Conservation (phyloP, 2,888 invertebrate species). For the Antheraea assamensis region DNA sequence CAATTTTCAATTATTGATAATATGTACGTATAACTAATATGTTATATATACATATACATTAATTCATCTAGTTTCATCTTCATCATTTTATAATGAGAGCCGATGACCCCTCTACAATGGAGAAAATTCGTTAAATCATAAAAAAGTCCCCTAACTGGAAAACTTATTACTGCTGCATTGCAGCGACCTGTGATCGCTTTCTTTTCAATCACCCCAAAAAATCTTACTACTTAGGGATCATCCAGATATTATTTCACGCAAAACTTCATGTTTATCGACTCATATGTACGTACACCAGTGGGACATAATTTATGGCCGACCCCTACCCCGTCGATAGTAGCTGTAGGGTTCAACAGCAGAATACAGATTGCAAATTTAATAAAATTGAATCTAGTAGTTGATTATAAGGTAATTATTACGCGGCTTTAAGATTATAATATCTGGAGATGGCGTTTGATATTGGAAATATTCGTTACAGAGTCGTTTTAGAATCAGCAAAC, state of each 20-base stretch:
- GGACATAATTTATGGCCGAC: no score
- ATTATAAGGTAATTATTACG: neutral
- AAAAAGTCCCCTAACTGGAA: neutral
- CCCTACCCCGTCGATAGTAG: neutral
- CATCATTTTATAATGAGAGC: neutral
- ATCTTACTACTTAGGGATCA: neutral
- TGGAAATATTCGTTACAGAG: neutral
- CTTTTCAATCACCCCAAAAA: neutral
- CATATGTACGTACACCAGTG: no score
- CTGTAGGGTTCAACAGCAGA: neutral
- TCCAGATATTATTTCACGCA: neutral
- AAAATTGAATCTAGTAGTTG: neutral
- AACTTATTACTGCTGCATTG: neutral
- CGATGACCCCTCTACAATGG: neutral
- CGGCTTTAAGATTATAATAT: neutral
- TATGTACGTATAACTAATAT: neutral
- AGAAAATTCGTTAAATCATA: neutral
- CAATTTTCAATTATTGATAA: slow-evolving; percentile 2
- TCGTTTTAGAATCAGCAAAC: neutral
- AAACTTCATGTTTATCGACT: no score
- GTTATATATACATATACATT: slow-evolving; percentile 37
- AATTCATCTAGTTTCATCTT: slow-evolving; percentile 1
- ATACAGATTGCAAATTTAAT: no score
- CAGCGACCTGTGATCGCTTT: neutral
- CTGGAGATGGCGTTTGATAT: neutral